Evolutionary conservation across 2,113 vertebrate genomes (phyloP).

Genomic region (Turdus rufiventris): DNA sequence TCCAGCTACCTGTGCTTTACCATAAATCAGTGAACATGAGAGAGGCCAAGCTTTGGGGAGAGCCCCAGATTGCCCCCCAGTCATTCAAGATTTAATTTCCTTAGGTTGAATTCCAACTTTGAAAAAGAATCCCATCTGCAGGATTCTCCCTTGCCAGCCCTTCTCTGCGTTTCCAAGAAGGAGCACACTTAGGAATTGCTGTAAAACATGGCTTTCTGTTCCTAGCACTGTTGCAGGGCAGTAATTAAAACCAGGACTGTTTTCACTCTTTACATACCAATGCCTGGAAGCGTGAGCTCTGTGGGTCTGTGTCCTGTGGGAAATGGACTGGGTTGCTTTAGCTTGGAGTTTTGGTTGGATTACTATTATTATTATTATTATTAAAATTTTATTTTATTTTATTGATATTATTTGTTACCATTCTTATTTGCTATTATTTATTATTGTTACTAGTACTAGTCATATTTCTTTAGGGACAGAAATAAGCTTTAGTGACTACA

Average conservation of each 20-base stretch:
- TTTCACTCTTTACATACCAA: neutral
- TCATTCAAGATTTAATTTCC: neutral
- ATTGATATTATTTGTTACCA: no score
- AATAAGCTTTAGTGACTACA: neutral
- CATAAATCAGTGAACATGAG: neutral
- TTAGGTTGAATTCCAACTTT: neutral
- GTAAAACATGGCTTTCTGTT: neutral
- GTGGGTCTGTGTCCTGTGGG: neutral
- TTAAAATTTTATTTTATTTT: neutral
- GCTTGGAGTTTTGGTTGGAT: neutral
- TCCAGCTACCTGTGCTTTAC: neutral
- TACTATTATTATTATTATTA: neutral
- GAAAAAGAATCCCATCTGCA: neutral
- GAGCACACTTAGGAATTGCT: neutral
- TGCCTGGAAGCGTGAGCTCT: neutral
- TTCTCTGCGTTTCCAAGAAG: neutral
- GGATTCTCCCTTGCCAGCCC: neutral
- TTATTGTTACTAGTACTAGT: neutral
- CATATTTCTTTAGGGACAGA: neutral
- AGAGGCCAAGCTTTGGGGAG: neutral
- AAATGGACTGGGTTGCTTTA: neutral
- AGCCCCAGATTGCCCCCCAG: neutral
- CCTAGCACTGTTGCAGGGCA: neutral
- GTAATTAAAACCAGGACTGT: neutral
- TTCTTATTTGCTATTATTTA: neutral